Evolutionary conservation across 2,113 vertebrate species (phyloP).

Genomic region (Erythrocercus mccallii): DNA sequence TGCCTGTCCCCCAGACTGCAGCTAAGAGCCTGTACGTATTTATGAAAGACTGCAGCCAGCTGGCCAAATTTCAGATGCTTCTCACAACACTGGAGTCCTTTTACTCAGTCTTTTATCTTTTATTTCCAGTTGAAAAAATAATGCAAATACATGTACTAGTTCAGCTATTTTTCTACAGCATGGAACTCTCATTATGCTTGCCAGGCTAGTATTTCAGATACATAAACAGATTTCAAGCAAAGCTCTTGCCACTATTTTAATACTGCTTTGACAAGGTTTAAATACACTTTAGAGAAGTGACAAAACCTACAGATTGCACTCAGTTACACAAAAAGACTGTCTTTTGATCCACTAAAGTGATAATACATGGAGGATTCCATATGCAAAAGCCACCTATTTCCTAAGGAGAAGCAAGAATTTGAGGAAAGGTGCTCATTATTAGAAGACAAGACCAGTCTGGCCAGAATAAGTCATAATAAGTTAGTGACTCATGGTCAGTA

Average conservation of each 20-base stretch:
- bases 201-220: constrained; percentile 2
- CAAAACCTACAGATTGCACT: not conserved
- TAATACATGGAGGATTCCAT: not conserved
- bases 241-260: constrained; percentile 13
- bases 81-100: not conserved
- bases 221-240: constrained; percentile 11
- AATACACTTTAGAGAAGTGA: constrained; percentile 1
- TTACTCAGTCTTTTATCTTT: not conserved
- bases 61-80: not conserved
- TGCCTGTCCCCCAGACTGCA: not conserved
- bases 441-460: not conserved
- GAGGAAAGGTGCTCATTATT: not conserved
- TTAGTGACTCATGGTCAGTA: not conserved
- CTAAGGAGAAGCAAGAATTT: not conserved
- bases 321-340: not conserved
- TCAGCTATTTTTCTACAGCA: not conserved
- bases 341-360: constrained; percentile 2
- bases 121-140: constrained; percentile 14
- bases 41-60: not conserved
- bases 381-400: not conserved
- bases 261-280: constrained; percentile 20
- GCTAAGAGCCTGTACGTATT: not conserved
- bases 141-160: not conserved
- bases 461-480: not conserved
- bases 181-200: not conserved